A percentile compares a stretch with the other conserved stretches of the same genome.
Conservation (phyloP, 2,797 vertebrate genomes). For the Sandelia bainsii region DNA sequence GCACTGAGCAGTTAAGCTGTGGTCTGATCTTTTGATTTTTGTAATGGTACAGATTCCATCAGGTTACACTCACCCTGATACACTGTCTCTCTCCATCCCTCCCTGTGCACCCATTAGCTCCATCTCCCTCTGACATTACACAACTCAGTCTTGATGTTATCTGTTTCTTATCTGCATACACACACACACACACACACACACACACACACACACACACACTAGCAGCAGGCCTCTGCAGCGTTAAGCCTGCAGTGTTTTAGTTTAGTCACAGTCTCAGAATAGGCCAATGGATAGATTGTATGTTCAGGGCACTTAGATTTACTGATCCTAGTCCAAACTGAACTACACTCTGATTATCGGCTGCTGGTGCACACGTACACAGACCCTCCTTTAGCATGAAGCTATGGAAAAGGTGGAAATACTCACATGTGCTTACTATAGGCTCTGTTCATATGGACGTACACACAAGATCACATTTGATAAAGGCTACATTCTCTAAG, state of each 20-base stretch:
- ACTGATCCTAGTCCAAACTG: slow-evolving; percentile 33
- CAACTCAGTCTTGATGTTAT: slow-evolving; percentile 44
- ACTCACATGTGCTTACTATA: not conserved
- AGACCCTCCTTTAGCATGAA: not conserved
- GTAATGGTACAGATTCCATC: slow-evolving; percentile 45
- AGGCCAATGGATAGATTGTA: slow-evolving; percentile 44
- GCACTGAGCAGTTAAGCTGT: not conserved
- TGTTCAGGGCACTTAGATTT: slow-evolving; percentile 24
- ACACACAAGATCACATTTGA: not conserved
- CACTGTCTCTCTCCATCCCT: not conserved
- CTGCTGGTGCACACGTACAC: slow-evolving; percentile 9
- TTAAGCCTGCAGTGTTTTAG: slow-evolving; percentile 34
- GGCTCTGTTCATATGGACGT: not conserved
- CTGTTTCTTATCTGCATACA: slow-evolving; percentile 42
- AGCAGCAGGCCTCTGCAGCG: slow-evolving; percentile 21
- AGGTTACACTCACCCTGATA: slow-evolving; percentile 30
- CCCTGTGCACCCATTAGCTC: slow-evolving; percentile 17
- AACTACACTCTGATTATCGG: slow-evolving; percentile 19
- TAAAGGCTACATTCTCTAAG: not conserved
- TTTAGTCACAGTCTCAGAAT: slow-evolving; percentile 45
- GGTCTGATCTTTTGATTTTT: not conserved
- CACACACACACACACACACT: no score
- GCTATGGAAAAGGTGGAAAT: slow-evolving; percentile 7
- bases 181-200: slow-evolving; percentile 9
- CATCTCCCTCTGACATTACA: slow-evolving; percentile 43